A percentile compares a stretch with the other conserved stretches of the same genome.
These are phyloP conservation scores for Cyrtodaria siliqua DNA, from an alignment of 2,888 invertebrate species.

Conservation along the genomic window DNA sequence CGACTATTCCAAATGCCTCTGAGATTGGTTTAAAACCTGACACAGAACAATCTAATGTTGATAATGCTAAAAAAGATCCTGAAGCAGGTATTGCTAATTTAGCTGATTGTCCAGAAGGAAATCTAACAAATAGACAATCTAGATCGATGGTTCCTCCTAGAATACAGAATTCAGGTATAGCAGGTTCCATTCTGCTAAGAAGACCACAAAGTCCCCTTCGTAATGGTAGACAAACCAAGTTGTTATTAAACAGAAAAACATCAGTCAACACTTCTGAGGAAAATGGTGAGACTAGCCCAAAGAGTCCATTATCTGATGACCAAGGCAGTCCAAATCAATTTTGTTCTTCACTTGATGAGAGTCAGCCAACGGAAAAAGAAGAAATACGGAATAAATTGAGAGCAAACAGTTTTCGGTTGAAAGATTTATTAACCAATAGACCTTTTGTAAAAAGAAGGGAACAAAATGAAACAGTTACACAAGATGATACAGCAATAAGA, in stretches of 20 bases:
- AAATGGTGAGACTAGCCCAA: constrained; percentile 33
- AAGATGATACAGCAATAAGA: constrained; percentile 22
- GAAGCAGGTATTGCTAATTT: not conserved
- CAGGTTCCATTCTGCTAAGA: constrained; percentile 52
- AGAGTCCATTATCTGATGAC: constrained; percentile 35
- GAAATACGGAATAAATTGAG: constrained; percentile 59
- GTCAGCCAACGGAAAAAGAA: constrained; percentile 39
- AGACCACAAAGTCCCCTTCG: constrained; percentile 49
- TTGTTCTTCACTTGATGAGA: constrained; percentile 17
- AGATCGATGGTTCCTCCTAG: constrained; percentile 46
- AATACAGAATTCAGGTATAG: constrained; percentile 39
- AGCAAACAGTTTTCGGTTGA: constrained; percentile 60
- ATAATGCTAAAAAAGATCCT: not conserved
- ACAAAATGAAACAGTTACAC: constrained; percentile 8
- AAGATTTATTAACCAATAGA: constrained; percentile 56
- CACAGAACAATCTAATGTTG: not conserved
- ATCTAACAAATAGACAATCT: not conserved
- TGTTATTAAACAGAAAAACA: constrained; percentile 36
- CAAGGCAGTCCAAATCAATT: constrained; percentile 4
- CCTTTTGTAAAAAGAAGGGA: constrained; percentile 43
- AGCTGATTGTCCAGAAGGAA: not conserved
- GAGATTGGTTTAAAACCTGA: not conserved
- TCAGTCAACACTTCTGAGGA: constrained; percentile 6
- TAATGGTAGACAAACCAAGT: constrained; percentile 17
- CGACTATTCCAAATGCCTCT: not conserved